These are phyloP conservation scores for Drosophila aldrichi DNA, from an alignment of 2,888 invertebrate genomes.

Conservation along the genomic window DNA sequence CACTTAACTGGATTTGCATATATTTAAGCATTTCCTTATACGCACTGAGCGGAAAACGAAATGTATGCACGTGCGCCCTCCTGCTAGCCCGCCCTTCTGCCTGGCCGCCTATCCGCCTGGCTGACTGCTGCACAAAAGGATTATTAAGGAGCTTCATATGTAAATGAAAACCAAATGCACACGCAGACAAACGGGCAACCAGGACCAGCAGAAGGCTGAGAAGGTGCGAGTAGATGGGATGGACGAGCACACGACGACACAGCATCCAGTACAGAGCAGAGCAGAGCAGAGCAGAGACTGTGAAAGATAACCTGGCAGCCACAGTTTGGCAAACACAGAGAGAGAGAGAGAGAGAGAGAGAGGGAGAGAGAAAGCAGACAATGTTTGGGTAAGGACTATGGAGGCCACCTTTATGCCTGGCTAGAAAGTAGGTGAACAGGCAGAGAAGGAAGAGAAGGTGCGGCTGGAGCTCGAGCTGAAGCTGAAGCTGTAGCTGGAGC, in stretches of 20 bases:
- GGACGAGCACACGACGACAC: slow-evolving; percentile 18
- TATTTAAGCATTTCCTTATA: slow-evolving; percentile 81
- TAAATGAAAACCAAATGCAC: slow-evolving; percentile 81
- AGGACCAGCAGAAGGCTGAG: slow-evolving; percentile 14
- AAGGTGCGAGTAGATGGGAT: slow-evolving; percentile 6
- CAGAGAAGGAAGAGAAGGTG: slow-evolving; percentile 22
- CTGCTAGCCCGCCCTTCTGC: slow-evolving; percentile 16
- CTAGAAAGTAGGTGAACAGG: slow-evolving; percentile 76
- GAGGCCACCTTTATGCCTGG: slow-evolving; percentile 59
- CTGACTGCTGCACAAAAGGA: slow-evolving; percentile 76
- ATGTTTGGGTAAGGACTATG: slow-evolving; percentile 69
- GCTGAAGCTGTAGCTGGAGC: background rate
- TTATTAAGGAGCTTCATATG: slow-evolving; percentile 82
- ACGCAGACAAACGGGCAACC: slow-evolving; percentile 65
- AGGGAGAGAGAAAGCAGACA: slow-evolving; percentile 43
- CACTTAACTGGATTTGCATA: slow-evolving; percentile 81
- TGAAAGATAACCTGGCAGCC: slow-evolving; percentile 80
- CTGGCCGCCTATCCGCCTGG: slow-evolving; percentile 42
- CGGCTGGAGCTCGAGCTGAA: background rate
- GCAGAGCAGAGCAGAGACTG: slow-evolving; percentile 55
- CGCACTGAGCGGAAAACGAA: slow-evolving; percentile 73
- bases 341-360: slow-evolving; percentile 11
- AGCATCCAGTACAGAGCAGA: slow-evolving; percentile 37
- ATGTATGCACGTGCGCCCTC: slow-evolving; percentile 72
- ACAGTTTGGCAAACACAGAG: slow-evolving; percentile 80